Base-by-base conservation (phyloP, 2,113 vertebrate species). In the Platysternon megacephalum region DNA sequence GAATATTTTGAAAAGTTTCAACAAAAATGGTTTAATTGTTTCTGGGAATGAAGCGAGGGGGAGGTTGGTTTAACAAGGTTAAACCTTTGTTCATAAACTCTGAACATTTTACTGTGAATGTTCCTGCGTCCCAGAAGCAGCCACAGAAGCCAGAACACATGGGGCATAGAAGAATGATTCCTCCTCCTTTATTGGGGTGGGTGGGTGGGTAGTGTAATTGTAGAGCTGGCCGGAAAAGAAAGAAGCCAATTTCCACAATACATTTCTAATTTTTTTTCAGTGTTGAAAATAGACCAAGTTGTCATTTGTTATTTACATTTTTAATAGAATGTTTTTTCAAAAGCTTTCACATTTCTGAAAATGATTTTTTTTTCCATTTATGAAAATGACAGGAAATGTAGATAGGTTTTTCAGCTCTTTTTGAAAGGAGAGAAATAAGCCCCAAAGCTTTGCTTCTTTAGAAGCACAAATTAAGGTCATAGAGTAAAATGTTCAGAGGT, bases 401-500 rank as follows among this genome's bases (percentile, higher is more conserved):
- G 3, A 65, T 1, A 44, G 72, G 17, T 5, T 35, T 82, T 79
- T 68, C n/a, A 14, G 0, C 72, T 91, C 5, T n/a, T 90, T 93
- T 86, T 78, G 44, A 32, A 61, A 81, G 56, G 52, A 84, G 84
- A 28, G 28, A 94, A 90, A 87, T 53, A 90, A 65, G 32, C 29
- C 14, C 7, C 32, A n/a, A 65, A 65, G 1, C 53, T 94, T 94
- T 44, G 21, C 88, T 95, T 96, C 95, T 87, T 52, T 95, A 95
- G 91, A 85, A 95, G 90, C 96, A 95, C 94, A 95, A 97, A 94
- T 95, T 91, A 95, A 89, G 79, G 95, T 86, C 79, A 82, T 86
- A 96, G 89, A 94, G 92, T 13, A 87, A 94, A 91, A 78, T 87
- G 79, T 17, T 90, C 83, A 86, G 87, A 95, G 35, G 39, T 4